A percentile compares a stretch with the other conserved stretches of the same genome.
These are phyloP conservation scores for Oxygymnocypris stewartii DNA, from an alignment of 2,113 vertebrate species.

Conservation along the genomic window DNA sequence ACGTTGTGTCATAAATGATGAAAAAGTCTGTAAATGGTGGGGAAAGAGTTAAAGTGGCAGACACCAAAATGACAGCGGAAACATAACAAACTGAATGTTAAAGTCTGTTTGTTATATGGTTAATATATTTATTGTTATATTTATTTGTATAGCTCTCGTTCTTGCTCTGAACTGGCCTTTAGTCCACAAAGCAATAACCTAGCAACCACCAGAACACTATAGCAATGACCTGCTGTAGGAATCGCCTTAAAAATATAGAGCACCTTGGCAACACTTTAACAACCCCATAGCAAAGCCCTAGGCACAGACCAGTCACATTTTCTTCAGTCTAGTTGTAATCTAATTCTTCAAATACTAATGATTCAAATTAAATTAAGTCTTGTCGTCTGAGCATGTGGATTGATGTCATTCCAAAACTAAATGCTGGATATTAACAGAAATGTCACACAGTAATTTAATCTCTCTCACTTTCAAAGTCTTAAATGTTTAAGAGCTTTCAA, in stretches of 20 bases:
- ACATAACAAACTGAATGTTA: too few relatives aligned
- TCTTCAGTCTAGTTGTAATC: not conserved
- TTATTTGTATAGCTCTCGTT: too few relatives aligned
- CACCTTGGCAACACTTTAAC: not conserved
- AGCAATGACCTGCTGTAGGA: too few relatives aligned
- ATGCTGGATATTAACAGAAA: conserved; percentile 9
- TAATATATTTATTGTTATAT: too few relatives aligned
- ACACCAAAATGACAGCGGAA: too few relatives aligned
- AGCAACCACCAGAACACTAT: too few relatives aligned
- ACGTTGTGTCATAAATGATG: too few relatives aligned
- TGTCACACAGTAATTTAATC: conserved; percentile 18
- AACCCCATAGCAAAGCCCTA: not conserved
- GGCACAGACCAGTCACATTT: not conserved
- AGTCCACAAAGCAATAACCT: too few relatives aligned
- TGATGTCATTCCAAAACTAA: not conserved
- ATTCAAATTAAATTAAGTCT: not conserved
- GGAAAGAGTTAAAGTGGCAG: not conserved
- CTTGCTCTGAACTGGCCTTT: too few relatives aligned
- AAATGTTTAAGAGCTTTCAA: conserved; percentile 27
- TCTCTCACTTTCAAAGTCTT: conserved; percentile 10
- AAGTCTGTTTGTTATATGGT: too few relatives aligned
- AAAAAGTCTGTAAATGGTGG: not conserved
- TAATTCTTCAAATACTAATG: conserved; percentile 1
- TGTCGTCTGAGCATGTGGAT: not conserved
- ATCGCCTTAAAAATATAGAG: not conserved